Evolutionary conservation across 2,113 vertebrate genomes (phyloP), one percentile per base, ranked within the genome.

Genomic region (Aegotheles bennettii): DNA sequence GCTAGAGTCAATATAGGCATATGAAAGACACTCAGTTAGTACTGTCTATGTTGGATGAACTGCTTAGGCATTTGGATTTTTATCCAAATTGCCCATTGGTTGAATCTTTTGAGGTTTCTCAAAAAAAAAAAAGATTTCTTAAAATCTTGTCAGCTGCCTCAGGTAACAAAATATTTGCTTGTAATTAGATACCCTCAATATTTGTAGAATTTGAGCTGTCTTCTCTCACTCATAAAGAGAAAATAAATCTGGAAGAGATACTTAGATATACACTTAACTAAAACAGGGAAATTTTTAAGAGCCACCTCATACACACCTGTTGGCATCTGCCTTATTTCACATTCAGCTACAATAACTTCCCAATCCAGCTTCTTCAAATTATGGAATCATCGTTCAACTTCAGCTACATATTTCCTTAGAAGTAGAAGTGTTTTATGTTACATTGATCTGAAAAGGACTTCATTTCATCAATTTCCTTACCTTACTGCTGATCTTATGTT

Each of bases 1-100:
- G 25, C 21, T 75, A 64, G 42, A 87, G 81, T 90, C 95, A 97
- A 93, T 77, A 95, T 77, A 94, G 25, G 17, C 38, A 65, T 68
- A 80, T 83, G 61, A 95, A 93, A 95, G 56, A 75, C 31, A 87
- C 6, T 48, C n/a, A 26, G 53, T 65, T 56, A n/a, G 21, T 60
- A 33, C 35, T 87, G 36, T 73, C 82, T 93, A 20, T 21, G 2
- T 53, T 70, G 61, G 56, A 90, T 81, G 84, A 92, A 84, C 56
- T 78, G 43, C 19, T 69, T 56, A 81, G 36, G 50, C 21, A 45
- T 92, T 94, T 73, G 13, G 67, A 54, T 70, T 85, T 91, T 88
- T 95, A 80, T 74, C 51, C 63, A 74, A 20, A 77, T 3, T 43
- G 45, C 29, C 56, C 7, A 14, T 63, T 77, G 29, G 2, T 69